Percentiles rank a stretch among this genome's conserved stretches.
Evolutionary conservation across 2,797 vertebrate genomes (phyloP).

Genomic region (Ctenopoma kingsleyae): DNA sequence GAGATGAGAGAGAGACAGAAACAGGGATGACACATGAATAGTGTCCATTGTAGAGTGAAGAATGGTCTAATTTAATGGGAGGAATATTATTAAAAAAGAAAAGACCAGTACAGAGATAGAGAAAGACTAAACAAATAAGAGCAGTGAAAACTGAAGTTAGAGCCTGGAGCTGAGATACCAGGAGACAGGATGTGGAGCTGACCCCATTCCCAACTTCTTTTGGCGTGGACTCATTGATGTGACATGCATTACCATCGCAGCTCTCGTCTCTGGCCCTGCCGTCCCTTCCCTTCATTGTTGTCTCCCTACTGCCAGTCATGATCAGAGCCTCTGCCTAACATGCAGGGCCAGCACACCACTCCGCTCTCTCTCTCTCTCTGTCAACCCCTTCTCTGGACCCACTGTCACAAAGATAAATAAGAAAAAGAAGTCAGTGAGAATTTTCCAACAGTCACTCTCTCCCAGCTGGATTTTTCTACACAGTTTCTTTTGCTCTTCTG

Average conservation of each 20-base stretch:
- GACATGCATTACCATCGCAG: conserved; percentile 77
- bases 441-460: conserved; percentile 76
- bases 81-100: conserved; percentile 25
- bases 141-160: conserved; percentile 46
- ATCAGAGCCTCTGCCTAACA: conserved; percentile 64
- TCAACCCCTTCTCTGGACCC: conserved; percentile 53
- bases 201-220: conserved; percentile 73
- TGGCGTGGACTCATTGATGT: conserved; percentile 79
- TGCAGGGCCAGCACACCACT: conserved; percentile 37
- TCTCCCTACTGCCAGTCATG: conserved; percentile 63
- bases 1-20: conserved; percentile 27
- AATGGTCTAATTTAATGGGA: conserved; percentile 38
- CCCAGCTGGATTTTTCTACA: conserved; percentile 41
- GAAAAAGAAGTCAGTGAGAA: conserved; percentile 65
- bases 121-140: conserved; percentile 57
- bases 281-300: conserved; percentile 48
- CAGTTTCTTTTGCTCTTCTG: conserved; percentile 44
- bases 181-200: conserved; percentile 56
- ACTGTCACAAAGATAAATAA: conserved; percentile 70
- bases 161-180: conserved; percentile 39
- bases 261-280: conserved; percentile 57
- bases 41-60: conserved; percentile 22
- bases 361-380: conserved; percentile 35
- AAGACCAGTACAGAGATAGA: conserved; percentile 32
- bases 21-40: conserved; percentile 40